Base-by-base conservation (phyloP, 2,888 invertebrate genomes). In the Drosophila anomelani region DNA sequence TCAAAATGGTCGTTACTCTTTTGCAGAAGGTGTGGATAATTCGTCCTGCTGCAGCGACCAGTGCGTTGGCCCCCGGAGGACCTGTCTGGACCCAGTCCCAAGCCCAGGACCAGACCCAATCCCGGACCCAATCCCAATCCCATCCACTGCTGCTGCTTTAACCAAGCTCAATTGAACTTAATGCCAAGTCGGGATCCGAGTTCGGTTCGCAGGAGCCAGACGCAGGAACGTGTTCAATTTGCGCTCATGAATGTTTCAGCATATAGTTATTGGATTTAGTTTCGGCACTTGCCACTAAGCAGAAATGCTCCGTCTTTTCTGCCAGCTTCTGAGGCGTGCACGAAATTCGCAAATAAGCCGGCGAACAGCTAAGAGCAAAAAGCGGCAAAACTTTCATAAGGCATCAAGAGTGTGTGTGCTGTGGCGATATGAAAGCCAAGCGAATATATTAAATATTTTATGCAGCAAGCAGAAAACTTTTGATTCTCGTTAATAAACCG, bases 161-260 rank as follows among this genome's bases (percentile, higher is more conserved):
- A 23, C 51, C 71, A 63, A 81, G 78, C 81, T 81, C 79, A 74
- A 79, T 81, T 76, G 85, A 77, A 81, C 79, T 75, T 75, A 80
- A 82, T 83, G 80, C 80, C 59, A 43, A 54, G 68, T 38, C 59
- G 59, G 57, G 63, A 62, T 32, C 34, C 51, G 67, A 49, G 71
- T 58, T 61, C 61, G 60, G 44, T 36, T 53, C 34, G 51, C 62
- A 59, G 49, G 51, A 64, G 58, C 38, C 46, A 71, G 83, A 66
- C 63, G 63, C 62, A 59, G 75, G 54, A 77, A 86, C 85, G 85
- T 86, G 85, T 88, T 88, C 90, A 89, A 86, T 87, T 89, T 89
- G 80, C 69, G 78, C 79, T 89, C 87, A 87, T 87, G 88, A 90
- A 87, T 87, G 81, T 90, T 90, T 90, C 76, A 87, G 79, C 82